phyloP scores from a whole-genome alignment of 1,140 invertebrate genomes.

The Mylabris phalerata region DNA sequence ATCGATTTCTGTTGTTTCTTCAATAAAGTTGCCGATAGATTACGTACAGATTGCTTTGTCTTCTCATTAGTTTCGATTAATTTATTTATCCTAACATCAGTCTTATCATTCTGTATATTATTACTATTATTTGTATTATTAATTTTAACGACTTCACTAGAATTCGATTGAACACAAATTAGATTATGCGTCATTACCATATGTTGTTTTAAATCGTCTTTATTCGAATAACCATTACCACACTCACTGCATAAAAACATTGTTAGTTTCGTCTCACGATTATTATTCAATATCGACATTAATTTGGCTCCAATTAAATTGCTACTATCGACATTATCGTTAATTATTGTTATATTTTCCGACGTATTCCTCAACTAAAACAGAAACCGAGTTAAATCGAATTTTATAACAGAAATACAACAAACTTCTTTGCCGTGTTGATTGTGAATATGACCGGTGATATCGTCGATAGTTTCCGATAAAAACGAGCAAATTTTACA shows the following conservation, averaged over 20 bases:
- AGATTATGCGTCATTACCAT: conserved; percentile 17
- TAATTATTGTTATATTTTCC: not conserved
- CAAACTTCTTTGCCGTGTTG: conserved; percentile 15
- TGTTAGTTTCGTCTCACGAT: conserved; percentile 19
- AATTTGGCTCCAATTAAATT: conserved; percentile 12
- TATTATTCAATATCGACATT: conserved; percentile 22
- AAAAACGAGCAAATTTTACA: conserved; percentile 30
- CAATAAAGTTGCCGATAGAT: conserved; percentile 6
- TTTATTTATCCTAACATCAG: not conserved
- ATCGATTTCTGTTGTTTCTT: conserved; percentile 25
- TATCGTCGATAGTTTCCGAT: conserved; percentile 23
- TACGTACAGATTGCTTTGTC: not conserved
- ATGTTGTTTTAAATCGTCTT: conserved; percentile 28
- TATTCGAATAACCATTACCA: conserved; percentile 23
- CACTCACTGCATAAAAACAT: conserved; percentile 31
- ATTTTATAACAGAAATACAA: conserved; percentile 1
- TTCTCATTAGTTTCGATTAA: not conserved
- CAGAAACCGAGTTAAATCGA: not conserved
- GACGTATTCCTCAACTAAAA: not conserved
- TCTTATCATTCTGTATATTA: conserved; percentile 8
- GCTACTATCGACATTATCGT: conserved; percentile 1
- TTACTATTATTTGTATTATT: not conserved
- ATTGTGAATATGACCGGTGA: conserved; percentile 21
- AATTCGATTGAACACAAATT: not conserved
- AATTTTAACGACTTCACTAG: not conserved